These are phyloP conservation scores for Rhagoletis zephyria DNA, from an alignment of 1,140 invertebrate genomes.

Conservation along the genomic window DNA sequence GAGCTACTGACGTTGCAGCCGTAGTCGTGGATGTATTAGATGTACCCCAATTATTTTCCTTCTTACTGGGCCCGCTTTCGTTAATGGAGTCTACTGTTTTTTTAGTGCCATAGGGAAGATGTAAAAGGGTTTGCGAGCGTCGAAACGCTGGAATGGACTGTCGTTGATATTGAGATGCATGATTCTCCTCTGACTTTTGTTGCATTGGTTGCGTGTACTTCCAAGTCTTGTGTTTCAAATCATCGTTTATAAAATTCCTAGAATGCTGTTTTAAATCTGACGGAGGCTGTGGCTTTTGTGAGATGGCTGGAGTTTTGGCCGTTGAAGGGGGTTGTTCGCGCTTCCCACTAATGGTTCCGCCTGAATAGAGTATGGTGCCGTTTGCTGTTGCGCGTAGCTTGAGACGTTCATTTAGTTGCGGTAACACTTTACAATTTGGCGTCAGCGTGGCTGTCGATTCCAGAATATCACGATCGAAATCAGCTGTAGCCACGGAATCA, in stretches of 20 bases:
- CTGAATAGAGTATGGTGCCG: conserved; percentile 83
- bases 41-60: not conserved
- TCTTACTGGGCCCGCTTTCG: not conserved
- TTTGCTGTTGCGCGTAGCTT: conserved; percentile 83
- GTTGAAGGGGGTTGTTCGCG: conserved; percentile 55
- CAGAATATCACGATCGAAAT: not conserved
- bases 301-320: conserved; percentile 64
- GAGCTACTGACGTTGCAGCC: no score
- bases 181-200: not conserved
- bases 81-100: not conserved
- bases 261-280: conserved; percentile 57
- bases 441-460: not conserved
- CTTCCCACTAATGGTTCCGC: conserved; percentile 83
- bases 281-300: not conserved
- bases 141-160: conserved; percentile 55
- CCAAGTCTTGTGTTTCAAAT: not conserved
- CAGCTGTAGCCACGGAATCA: not conserved
- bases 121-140: conserved; percentile 61
- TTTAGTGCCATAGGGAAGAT: conserved; percentile 30
- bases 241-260: conserved; percentile 58
- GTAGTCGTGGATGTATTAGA: no score
- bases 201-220: not conserved
- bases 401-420: conserved; percentile 76
- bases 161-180: not conserved
- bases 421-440: conserved; percentile 78